Conservation (phyloP, 2,888 invertebrate species). For the Branchipolynoe longqiensis region DNA sequence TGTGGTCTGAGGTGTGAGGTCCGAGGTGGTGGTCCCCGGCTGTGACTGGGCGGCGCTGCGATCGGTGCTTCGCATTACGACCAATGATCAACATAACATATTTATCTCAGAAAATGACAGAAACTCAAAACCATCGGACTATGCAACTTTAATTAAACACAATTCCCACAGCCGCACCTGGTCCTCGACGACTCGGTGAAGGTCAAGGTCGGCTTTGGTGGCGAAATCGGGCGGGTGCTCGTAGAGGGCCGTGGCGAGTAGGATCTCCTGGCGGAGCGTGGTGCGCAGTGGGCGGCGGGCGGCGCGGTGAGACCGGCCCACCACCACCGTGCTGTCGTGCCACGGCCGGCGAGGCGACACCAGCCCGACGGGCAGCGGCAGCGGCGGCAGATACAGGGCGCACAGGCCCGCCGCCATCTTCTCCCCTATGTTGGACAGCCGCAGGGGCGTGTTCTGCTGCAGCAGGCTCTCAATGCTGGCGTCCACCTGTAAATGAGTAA, state of each 20-base stretch:
- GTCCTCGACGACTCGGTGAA: conserved; percentile 79
- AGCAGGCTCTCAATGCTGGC: conserved; percentile 74
- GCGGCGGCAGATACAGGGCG: conserved; percentile 76
- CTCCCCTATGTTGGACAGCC: conserved; percentile 72
- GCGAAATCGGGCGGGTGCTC: conserved; percentile 75
- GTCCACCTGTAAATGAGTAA: conserved; percentile 66
- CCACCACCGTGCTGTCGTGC: conserved; percentile 61
- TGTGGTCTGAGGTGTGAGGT: too few relatives aligned
- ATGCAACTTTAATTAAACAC: too few relatives aligned
- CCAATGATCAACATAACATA: too few relatives aligned
- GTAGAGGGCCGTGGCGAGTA: conserved; percentile 75
- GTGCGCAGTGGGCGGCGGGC: conserved; percentile 53
- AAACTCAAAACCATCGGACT: too few relatives aligned
- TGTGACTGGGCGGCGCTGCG: too few relatives aligned
- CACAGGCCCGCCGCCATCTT: conserved; percentile 76
- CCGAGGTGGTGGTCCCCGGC: too few relatives aligned
- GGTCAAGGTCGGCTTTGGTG: conserved; percentile 76
- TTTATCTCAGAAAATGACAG: too few relatives aligned
- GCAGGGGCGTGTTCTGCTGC: conserved; percentile 66
- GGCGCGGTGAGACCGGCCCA: conserved; percentile 24
- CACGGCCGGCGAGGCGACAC: conserved; percentile 45
- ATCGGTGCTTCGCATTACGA: too few relatives aligned
- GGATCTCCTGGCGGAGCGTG: conserved; percentile 75
- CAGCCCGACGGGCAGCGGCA: conserved; percentile 72
- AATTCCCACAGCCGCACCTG: too few relatives aligned